phyloP scores from a whole-genome alignment of 2,888 invertebrate species.

The Phaedon cochleariae region DNA sequence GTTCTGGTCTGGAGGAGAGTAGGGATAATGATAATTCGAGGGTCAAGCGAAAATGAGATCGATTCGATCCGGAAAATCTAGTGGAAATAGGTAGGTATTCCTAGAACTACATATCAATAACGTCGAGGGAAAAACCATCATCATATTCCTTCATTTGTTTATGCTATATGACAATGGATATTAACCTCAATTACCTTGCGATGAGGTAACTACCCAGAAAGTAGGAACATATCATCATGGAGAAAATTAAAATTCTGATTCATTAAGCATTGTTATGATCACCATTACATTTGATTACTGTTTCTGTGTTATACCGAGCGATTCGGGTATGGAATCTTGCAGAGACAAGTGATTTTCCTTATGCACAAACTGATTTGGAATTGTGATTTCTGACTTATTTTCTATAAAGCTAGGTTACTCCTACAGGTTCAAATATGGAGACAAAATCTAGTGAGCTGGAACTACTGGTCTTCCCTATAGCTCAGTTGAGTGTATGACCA shows the following conservation, averaged over 20 bases:
- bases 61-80: constrained; percentile 11
- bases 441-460: too few species aligned
- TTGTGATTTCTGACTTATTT: too few species aligned
- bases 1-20: constrained; percentile 22
- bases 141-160: not conserved
- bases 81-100: too few species aligned
- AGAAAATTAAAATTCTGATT: not conserved
- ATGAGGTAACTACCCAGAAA: not conserved
- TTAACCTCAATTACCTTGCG: constrained; percentile 2
- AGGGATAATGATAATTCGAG: constrained; percentile 9
- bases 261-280: too few species aligned
- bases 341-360: too few species aligned
- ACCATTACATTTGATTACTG: constrained; percentile 10
- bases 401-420: too few species aligned
- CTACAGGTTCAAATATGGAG: too few species aligned
- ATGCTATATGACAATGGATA: not conserved
- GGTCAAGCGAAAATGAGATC: constrained; percentile 18
- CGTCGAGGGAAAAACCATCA: not conserved
- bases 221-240: not conserved
- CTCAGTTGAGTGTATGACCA: too few species aligned
- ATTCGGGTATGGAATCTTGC: too few species aligned
- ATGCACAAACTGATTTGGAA: too few species aligned
- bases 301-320: constrained; percentile 40
- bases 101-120: too few species aligned
- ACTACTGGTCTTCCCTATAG: too few species aligned